Percentiles rank a stretch among this genome's conserved stretches.
phyloP scores from a whole-genome alignment of 2,797 vertebrate genomes.

The Pelodytes ibericus region DNA sequence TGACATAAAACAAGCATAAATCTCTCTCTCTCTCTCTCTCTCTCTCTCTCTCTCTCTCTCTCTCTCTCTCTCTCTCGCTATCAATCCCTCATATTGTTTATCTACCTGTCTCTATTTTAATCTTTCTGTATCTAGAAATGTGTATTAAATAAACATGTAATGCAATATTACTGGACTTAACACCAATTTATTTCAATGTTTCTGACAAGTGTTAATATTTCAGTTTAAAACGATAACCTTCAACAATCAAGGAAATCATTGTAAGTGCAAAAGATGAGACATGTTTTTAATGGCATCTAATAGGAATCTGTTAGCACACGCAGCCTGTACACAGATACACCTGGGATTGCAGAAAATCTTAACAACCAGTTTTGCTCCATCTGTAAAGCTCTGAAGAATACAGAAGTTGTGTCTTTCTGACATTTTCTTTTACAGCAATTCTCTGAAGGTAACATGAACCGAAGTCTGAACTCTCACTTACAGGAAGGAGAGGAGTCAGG shows the following conservation, averaged over 20 bases:
- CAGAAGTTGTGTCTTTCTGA: constrained; percentile 3
- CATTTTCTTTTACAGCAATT: background rate
- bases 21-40: no score
- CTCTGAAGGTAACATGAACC: constrained; percentile 13
- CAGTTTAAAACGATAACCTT: background rate
- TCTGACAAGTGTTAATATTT: no score
- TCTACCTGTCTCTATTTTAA: no score
- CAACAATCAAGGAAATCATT: background rate
- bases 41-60: no score
- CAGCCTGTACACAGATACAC: background rate
- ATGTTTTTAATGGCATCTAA: constrained; percentile 12
- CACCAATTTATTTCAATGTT: no score
- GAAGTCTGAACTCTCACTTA: background rate
- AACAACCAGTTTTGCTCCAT: background rate
- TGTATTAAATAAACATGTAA: no score
- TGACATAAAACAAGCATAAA: no score
- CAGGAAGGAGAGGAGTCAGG: background rate
- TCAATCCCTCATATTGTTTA: no score
- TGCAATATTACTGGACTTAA: no score
- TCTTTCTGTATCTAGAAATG: no score
- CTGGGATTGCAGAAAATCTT: background rate
- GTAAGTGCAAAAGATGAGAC: background rate
- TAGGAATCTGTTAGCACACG: background rate
- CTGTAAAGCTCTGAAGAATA: constrained; percentile 14
- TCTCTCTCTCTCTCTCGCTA: no score